Evolutionary conservation across 2,113 vertebrate species (phyloP).

Genomic region (Lophotis ruficrista): DNA sequence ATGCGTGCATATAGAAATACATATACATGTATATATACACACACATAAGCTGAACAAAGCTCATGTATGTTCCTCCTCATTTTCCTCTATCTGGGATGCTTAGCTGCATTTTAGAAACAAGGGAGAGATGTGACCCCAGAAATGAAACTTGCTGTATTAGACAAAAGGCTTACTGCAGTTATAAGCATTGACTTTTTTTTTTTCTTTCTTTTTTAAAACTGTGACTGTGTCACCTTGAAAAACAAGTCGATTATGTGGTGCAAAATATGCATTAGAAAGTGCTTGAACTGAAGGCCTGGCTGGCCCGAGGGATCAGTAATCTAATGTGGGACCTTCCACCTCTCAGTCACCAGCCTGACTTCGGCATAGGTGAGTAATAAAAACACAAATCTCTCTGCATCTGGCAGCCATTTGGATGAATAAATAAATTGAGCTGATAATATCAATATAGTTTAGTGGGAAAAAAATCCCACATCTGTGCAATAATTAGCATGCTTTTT

Average conservation of each 20-base stretch:
- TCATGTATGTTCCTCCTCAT: background rate
- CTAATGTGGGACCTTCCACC: background rate
- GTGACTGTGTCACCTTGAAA: background rate
- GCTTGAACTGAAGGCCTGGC: background rate
- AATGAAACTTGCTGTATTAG: background rate
- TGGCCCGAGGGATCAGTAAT: constrained; percentile 5
- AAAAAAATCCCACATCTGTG: background rate
- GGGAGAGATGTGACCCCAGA: background rate
- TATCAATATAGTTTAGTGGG: background rate
- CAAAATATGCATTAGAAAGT: background rate
- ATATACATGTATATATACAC: too few relatives aligned
- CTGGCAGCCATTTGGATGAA: constrained; percentile 2
- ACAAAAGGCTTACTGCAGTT: background rate
- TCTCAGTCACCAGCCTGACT: background rate
- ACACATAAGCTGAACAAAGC: background rate
- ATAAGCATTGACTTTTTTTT: background rate
- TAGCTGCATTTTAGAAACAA: background rate
- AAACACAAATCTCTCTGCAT: background rate
- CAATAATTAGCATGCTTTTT: constrained; percentile 17
- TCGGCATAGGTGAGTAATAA: background rate
- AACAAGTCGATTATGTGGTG: background rate
- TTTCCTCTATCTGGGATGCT: background rate
- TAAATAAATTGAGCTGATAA: constrained; percentile 24
- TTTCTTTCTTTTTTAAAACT: background rate
- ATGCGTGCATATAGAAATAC: background rate